Base-by-base conservation (phyloP, 1,140 invertebrate genomes). In the Meloidogyne exigua region DNA sequence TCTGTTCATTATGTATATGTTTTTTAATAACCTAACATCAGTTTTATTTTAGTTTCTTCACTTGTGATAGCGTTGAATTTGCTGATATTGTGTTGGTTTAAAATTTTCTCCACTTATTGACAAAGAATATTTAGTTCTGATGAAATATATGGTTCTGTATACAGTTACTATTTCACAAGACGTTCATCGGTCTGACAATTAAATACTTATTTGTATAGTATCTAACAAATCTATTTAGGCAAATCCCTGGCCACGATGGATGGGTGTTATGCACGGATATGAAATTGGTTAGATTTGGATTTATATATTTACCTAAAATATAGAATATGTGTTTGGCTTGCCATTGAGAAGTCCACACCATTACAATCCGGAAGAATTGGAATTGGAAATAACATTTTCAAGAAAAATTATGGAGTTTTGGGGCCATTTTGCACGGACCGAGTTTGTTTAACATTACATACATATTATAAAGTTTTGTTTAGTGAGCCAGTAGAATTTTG, bases 141-240 rank as follows among this genome's bases (percentile, higher is more conserved):
- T 80, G 92, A 92, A 23, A 93, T 93, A 4, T 93, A 94, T 87
- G 86, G 82, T 13, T 92, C 92, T 83, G 93, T 96, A 25, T 98
- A 94, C 89, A 95, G 94, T 90, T 98, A 98, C 88, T 94, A 94
- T 85, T 98, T 93, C 88, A 93, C 92, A 76, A 94, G 97, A 85
- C 91, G 94, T 78, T 94, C 92, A 25, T 89, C 91, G 79, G 49
- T 57, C 13, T 57, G 18, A 90, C 15, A 26, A 65, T 73, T 39
- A 2, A n/a, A 21, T 67, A 65, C 62, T 69, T 71, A 25, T 66
- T 11, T 25, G 10, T 49, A 75, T 85, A n/a, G n/a, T 42, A 68
- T 78, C 64, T 39, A 80, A 83, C 10, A 39, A 39, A 39, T 39
- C 3, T 7, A 66, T 82, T 42, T 81, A 85, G 11, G 79, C 91